Conservation (phyloP, 2,113 vertebrate species). For the Pterophyllum scalare region DNA sequence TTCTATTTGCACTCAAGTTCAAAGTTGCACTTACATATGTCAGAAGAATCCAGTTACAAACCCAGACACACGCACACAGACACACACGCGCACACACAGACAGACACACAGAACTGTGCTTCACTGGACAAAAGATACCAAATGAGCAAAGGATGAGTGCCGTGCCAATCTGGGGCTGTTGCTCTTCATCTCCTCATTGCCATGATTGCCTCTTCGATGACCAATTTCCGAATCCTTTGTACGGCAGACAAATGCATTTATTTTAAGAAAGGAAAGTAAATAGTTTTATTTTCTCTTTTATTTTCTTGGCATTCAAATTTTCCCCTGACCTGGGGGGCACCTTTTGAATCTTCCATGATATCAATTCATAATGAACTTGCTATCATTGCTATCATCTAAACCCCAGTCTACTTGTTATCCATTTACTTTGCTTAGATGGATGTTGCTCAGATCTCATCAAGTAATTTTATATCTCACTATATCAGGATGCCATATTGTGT, state of each 20-base stretch:
- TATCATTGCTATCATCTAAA: not conserved
- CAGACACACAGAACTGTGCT: slow-evolving; percentile 1
- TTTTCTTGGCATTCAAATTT: slow-evolving; percentile 34
- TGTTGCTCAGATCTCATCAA: not conserved
- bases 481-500: not conserved
- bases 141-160: slow-evolving; percentile 40
- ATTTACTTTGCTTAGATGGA: not conserved
- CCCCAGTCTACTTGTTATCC: not conserved
- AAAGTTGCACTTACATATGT: not conserved
- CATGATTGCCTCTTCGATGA: slow-evolving; percentile 64
- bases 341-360: slow-evolving; percentile 2
- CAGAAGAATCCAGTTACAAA: not conserved
- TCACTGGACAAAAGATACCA: slow-evolving; percentile 29
- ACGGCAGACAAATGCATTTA: slow-evolving; percentile 39
- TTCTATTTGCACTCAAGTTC: not conserved
- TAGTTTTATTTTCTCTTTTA: slow-evolving; percentile 35
- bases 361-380: not conserved
- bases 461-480: not conserved
- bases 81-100: not conserved
- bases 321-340: not conserved
- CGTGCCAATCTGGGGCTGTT: slow-evolving; percentile 25
- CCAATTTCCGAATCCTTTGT: slow-evolving; percentile 23
- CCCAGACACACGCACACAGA: not conserved
- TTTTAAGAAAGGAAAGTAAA: slow-evolving; percentile 44
- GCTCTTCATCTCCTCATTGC: slow-evolving; percentile 45